Evolutionary conservation across 2,797 vertebrate genomes (phyloP), one percentile per base, ranked within the genome.

Genomic region (Mionectes olivaceus): DNA sequence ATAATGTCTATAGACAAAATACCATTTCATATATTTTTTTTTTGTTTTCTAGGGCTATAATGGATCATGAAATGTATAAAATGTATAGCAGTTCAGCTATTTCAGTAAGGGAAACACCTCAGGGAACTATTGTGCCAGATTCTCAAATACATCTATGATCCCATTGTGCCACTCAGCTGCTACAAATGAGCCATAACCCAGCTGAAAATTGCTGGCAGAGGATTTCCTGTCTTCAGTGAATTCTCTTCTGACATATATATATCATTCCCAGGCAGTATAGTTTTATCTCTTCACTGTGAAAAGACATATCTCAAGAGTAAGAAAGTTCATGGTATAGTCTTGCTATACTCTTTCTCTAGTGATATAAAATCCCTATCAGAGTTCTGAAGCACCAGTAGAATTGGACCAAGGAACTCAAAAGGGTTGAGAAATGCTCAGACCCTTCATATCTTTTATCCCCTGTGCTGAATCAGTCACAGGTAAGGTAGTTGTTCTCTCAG

Each of bases 111-210:
- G 46, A 83, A 96, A 59, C 8, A 83, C 81, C 67, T 83, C 49
- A 33, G 92, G 82, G 93, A 92, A 80, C 82, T 85, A 89, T 39
- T 74, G 46, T 87, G 39, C 53, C 24, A 85, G 78, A 89, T 91
- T 93, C 71, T 85, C 64, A 83, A 80, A 80, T 60, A 84, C 2
- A 77, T 22, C 75, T 93, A 85, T 60, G 75, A 89, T 92, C 83
- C 83, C 81, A 68, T 69, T 90, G 83, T 91, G 79, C 53, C 68
- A 75, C 71, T 97, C 78, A 85, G 79, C 53, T 41, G n/a, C 68
- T 77, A 75, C 52, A 91, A 92, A 92, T 85, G 78, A 82, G 75
- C 70, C 60, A 80, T 92, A 94, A 78, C 50, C 37, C 60, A 71
- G n/a, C 13, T 61, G 57, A 69, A 96, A 89, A 94, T 87, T 68